Percentiles rank a stretch among this genome's conserved stretches.
These are phyloP conservation scores for Donacobius atricapilla DNA, from an alignment of 2,113 vertebrate species.

Conservation along the genomic window DNA sequence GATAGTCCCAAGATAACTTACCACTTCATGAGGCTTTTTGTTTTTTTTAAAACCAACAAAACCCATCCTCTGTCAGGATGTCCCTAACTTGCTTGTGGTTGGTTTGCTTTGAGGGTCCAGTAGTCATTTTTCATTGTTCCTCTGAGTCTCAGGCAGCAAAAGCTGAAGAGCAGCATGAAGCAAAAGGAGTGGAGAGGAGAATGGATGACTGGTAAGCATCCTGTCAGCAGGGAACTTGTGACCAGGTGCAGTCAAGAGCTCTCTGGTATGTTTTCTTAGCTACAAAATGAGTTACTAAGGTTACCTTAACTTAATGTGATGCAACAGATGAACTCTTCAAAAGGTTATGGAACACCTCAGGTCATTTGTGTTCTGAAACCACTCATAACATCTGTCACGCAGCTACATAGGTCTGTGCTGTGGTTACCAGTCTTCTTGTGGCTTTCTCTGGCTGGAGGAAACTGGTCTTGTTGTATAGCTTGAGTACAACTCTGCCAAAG, in stretches of 20 bases:
- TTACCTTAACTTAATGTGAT: not conserved
- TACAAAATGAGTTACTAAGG: not conserved
- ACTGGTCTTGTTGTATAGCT: not conserved
- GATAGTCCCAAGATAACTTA: not conserved
- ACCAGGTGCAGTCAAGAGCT: not conserved
- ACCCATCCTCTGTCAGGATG: not conserved
- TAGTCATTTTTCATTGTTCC: not conserved
- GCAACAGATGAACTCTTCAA: not conserved
- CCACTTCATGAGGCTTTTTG: not conserved
- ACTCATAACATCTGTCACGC: rapidly evolving
- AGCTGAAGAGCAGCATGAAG: not conserved
- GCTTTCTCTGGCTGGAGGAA: not conserved
- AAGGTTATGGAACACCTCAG: not conserved
- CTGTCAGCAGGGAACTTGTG: not conserved
- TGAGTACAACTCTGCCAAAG: not conserved
- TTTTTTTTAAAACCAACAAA: not conserved
- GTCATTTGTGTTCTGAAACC: not conserved
- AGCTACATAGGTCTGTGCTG: not conserved
- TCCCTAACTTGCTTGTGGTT: not conserved
- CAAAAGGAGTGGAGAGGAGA: not conserved
- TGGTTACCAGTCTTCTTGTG: not conserved
- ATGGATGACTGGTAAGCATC: not conserved
- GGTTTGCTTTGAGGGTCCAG: not conserved
- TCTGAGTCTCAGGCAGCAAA: not conserved
- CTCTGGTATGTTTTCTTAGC: not conserved